Evolutionary conservation across 2,888 invertebrate species (phyloP), one percentile per base, ranked within the genome.

Genomic region (Melolontha melolontha): DNA sequence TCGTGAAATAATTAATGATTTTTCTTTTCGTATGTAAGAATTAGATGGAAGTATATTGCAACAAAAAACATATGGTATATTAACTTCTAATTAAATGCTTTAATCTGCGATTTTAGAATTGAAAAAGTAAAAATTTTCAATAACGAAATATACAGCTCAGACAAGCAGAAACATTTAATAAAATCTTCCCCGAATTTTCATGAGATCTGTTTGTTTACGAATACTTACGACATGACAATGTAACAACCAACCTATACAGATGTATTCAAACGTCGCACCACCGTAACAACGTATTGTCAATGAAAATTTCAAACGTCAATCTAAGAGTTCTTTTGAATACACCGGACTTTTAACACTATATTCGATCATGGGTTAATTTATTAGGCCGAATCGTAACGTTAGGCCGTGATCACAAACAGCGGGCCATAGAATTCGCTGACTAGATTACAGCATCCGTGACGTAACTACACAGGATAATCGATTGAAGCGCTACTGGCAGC

Each of bases 381-480:
- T 62, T 62, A 62, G 59, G 59, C 59, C 59, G 47, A 49, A 16
- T 34, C 59, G 42, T 57, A 55, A 64, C 40, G 49, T 69, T 71
- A 74, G 71, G 74, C 74, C 74, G 77, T 70, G 72, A 75, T 74
- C 77, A 74, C 75, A 75, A 74, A 77, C 78, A 75, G 73, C 67
- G 72, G 72, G 72, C 72, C 74, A 67, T 73, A 71, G 72, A 73
- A 76, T 68, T 64, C 76, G 74, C 77, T 79, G 77, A 79, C 79
- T 79, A 78, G 79, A 79, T 77, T 78, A 77, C 81, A 82, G 81
- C 81, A 81, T 80, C 81, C 81, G 77, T 82, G 82, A 82, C 82
- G 82, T 82, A 80, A 81, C 78, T 64, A 76, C 76, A 75, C 77
- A 77, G 79, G 80, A 80, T 80, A 82, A 83, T 82, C 82, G 82